phyloP scores from a whole-genome alignment of 2,797 vertebrate species.

The Acridotheres tristis region DNA sequence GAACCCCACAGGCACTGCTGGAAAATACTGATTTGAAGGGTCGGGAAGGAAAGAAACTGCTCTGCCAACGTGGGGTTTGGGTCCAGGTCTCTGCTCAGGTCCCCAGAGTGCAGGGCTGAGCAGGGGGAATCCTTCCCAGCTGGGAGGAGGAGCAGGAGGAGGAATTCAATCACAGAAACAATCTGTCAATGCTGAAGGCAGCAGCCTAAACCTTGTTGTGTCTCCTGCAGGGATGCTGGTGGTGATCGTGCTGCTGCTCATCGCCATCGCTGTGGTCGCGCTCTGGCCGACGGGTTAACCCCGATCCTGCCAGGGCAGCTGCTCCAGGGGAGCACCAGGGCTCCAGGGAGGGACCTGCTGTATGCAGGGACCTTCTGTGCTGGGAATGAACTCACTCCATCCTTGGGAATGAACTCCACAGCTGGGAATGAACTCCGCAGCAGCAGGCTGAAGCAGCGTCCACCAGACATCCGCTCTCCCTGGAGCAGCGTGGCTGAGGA shows the following conservation, averaged over 20 bases:
- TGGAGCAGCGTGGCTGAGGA: not conserved
- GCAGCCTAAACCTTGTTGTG: not conserved
- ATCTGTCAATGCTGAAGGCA: not conserved
- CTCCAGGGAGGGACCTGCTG: not conserved
- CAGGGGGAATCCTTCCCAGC: not conserved
- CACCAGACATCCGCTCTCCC: rapidly evolving
- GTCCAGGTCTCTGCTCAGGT: rapidly evolving
- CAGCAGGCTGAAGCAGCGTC: not conserved
- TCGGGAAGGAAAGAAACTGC: not conserved
- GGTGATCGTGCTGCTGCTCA: constrained; percentile 92
- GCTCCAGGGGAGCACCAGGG: not conserved
- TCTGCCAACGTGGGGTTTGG: rapidly evolving
- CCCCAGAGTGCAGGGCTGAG: not conserved
- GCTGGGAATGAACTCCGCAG: not conserved
- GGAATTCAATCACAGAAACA: rapidly evolving
- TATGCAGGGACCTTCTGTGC: not conserved
- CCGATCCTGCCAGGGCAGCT: not conserved
- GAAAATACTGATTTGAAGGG: not conserved
- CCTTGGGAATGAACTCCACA: not conserved
- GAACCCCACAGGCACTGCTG: not conserved
- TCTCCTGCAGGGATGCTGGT: constrained; percentile 89
- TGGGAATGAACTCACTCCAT: not conserved
- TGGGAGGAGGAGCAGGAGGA: not conserved
- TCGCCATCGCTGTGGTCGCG: constrained; percentile 90
- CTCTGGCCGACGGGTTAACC: constrained; percentile 83